These are phyloP conservation scores for Meandrina meandrites DNA, from an alignment of 92 coral and sea anemone genomes.

Conservation along the genomic window DNA sequence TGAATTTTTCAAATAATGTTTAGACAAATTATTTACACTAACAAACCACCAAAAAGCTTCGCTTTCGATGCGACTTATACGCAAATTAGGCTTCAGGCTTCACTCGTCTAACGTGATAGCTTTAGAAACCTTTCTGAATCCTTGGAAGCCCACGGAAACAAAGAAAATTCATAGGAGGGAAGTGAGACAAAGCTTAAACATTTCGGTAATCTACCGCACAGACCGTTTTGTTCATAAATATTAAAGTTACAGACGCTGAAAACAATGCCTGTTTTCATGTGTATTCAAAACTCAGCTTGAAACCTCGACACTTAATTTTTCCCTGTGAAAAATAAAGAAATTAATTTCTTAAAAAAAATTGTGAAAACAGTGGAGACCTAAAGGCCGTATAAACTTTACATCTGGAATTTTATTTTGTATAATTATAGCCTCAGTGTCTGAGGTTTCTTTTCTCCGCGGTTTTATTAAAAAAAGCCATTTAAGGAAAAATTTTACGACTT, in stretches of 20 bases:
- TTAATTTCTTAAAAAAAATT: background rate
- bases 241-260: background rate
- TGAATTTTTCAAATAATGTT: too few species aligned
- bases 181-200: background rate
- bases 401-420: background rate
- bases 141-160: background rate
- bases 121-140: too few species aligned
- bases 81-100: too few species aligned
- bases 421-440: background rate
- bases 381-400: background rate
- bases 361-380: background rate
- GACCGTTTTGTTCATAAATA: background rate
- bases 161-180: background rate
- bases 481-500: background rate
- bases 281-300: background rate
- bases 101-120: too few species aligned
- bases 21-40: too few species aligned
- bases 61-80: too few species aligned
- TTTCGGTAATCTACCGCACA: background rate
- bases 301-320: background rate
- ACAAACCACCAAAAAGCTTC: too few species aligned
- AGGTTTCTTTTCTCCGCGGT: background rate
- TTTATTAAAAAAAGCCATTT: background rate
- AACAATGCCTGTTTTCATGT: background rate
- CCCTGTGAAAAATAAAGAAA: background rate